Percentiles rank a stretch among this genome's conserved stretches.
Evolutionary conservation across 2,888 invertebrate genomes (phyloP).

Genomic region (Fissipunctia ypsillon): DNA sequence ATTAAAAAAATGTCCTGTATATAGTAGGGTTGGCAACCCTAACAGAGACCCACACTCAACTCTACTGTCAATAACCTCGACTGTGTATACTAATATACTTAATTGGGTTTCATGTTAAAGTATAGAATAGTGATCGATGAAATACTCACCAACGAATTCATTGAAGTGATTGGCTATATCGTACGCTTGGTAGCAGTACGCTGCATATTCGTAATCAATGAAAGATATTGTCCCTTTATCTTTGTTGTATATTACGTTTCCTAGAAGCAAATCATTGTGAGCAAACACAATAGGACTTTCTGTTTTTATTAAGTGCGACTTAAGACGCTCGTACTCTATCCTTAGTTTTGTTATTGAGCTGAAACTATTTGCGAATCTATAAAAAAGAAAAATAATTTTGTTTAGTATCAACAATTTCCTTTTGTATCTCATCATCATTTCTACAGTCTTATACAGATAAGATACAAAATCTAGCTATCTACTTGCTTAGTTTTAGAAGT

Average conservation of each 20-base stretch:
- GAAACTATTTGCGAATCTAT: conserved; percentile 93
- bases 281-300: conserved; percentile 96
- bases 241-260: conserved; percentile 97
- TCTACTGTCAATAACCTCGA: conserved; percentile 8
- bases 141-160: conserved; percentile 96
- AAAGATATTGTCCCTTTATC: conserved; percentile 93
- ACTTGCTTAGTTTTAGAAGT: conserved; percentile 5
- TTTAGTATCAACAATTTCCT: conserved; percentile 17
- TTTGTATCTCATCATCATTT: not conserved
- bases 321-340: conserved; percentile 92
- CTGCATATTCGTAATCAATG: conserved; percentile 99
- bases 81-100: not conserved
- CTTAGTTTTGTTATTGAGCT: conserved; percentile 92
- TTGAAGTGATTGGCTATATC: conserved; percentile 99
- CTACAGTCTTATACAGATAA: not conserved
- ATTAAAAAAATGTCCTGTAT: too few relatives aligned
- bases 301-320: conserved; percentile 91
- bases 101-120: not conserved
- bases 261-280: conserved; percentile 99
- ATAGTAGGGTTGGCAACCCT: too few relatives aligned
- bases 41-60: not conserved
- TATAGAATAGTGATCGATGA: conserved; percentile 1
- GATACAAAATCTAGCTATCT: conserved; percentile 10
- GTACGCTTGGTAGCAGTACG: conserved; percentile 97
- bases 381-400: conserved; percentile 74